Conservation (phyloP, 2,888 invertebrate genomes). For the Octodonta nipae region DNA sequence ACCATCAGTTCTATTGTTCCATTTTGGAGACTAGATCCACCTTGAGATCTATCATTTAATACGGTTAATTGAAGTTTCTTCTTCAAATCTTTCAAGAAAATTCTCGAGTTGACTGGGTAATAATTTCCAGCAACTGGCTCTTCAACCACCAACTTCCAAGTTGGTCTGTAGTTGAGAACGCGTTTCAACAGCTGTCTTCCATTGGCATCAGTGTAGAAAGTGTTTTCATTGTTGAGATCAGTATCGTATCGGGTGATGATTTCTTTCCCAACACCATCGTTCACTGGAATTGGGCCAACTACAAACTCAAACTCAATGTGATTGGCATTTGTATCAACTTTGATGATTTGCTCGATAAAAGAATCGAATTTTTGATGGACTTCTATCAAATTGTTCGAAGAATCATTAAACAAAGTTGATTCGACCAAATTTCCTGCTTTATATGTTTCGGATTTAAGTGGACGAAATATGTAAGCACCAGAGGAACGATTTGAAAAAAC, state of each 20-base stretch:
- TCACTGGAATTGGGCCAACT: slow-evolving; percentile 59
- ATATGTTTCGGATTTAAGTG: too few relatives aligned
- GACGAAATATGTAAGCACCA: too few relatives aligned
- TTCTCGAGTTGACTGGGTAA: slow-evolving; percentile 58
- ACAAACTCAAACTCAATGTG: slow-evolving; percentile 60
- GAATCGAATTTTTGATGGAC: slow-evolving; percentile 50
- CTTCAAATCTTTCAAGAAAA: slow-evolving; percentile 39
- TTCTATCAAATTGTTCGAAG: too few relatives aligned
- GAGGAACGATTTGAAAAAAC: too few relatives aligned
- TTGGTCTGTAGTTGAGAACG: slow-evolving; percentile 41
- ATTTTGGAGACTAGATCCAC: slow-evolving; percentile 44
- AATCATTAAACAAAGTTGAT: too few relatives aligned
- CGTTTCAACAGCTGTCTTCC: slow-evolving; percentile 57
- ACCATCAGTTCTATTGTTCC: slow-evolving; percentile 53
- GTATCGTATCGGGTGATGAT: slow-evolving; percentile 48
- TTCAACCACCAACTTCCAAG: slow-evolving; percentile 30
- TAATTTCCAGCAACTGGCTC: slow-evolving; percentile 55
- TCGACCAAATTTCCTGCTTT: too few relatives aligned
- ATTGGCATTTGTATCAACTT: slow-evolving; percentile 47
- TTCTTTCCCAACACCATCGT: slow-evolving; percentile 50
- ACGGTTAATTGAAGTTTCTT: slow-evolving; percentile 39
- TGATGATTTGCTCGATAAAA: slow-evolving; percentile 59
- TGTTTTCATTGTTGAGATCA: slow-evolving; percentile 15
- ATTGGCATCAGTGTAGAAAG: slow-evolving; percentile 67
- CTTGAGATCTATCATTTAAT: slow-evolving; percentile 46